Evolutionary conservation across 2,797 vertebrate genomes (phyloP).

Genomic region (Pseudomugil gertrudae): DNA sequence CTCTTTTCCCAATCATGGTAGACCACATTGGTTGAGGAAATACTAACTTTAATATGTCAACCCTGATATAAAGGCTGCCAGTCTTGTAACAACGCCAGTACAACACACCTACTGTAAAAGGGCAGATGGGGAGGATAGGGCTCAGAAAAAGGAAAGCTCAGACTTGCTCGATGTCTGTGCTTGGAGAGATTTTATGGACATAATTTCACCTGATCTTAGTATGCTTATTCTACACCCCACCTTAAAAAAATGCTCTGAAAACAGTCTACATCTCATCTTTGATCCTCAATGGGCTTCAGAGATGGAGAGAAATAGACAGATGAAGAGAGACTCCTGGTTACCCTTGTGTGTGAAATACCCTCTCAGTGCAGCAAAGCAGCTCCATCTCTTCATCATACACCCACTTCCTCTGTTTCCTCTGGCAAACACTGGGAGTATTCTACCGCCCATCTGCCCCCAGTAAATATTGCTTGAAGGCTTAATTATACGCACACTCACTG

Average conservation of each 20-base stretch:
- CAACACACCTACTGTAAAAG: constrained; percentile 73
- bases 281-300: constrained; percentile 72
- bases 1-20: constrained; percentile 56
- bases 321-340: constrained; percentile 45
- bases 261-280: constrained; percentile 61
- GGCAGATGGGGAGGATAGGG: constrained; percentile 72
- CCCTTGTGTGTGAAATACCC: constrained; percentile 68
- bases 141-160: constrained; percentile 62
- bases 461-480: constrained; percentile 86
- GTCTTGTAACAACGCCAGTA: constrained; percentile 59
- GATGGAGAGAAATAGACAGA: constrained; percentile 51
- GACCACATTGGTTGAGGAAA: constrained; percentile 62
- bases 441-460: constrained; percentile 78
- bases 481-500: constrained; percentile 73
- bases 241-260: constrained; percentile 60
- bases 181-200: constrained; percentile 62
- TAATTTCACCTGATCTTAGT: constrained; percentile 69
- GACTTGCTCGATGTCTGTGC: constrained; percentile 45
- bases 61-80: constrained; percentile 60
- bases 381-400: constrained; percentile 74
- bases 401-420: constrained; percentile 79
- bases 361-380: constrained; percentile 57
- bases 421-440: constrained; percentile 82
- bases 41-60: constrained; percentile 67
- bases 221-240: constrained; percentile 28